These are phyloP conservation scores for Hoplostethus mediterraneus DNA, from an alignment of 2,797 vertebrate species.

Conservation along the genomic window DNA sequence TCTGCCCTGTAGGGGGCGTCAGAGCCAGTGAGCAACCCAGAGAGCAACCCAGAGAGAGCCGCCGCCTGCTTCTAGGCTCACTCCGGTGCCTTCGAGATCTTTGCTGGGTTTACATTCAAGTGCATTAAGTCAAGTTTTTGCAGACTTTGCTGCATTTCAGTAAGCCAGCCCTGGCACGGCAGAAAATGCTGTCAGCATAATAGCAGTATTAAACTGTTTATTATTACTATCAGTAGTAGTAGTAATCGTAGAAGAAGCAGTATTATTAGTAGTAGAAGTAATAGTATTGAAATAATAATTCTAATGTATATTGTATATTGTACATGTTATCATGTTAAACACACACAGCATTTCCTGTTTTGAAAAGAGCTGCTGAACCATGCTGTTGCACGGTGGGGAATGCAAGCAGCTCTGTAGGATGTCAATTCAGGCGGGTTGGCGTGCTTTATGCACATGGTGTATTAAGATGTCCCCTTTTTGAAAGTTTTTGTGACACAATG, in stretches of 20 bases:
- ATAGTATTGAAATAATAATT: neutral
- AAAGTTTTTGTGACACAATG: slow-evolving; percentile 49
- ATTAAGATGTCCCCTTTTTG: slow-evolving; percentile 46
- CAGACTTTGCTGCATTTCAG: slow-evolving; percentile 23
- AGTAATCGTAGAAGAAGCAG: too few species aligned
- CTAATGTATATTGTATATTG: neutral
- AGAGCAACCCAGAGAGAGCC: slow-evolving; percentile 23
- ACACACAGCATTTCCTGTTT: neutral
- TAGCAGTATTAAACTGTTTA: neutral
- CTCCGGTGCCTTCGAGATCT: slow-evolving; percentile 18
- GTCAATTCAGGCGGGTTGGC: slow-evolving; percentile 25
- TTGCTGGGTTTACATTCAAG: slow-evolving; percentile 47
- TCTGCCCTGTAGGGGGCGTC: slow-evolving; percentile 75
- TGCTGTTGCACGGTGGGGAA: neutral
- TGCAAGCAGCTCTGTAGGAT: slow-evolving; percentile 5
- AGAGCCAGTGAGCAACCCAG: slow-evolving; percentile 46
- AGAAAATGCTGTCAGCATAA: slow-evolving; percentile 2
- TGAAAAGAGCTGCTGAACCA: slow-evolving; percentile 4
- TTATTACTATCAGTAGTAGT: too few species aligned
- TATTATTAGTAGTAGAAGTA: neutral
- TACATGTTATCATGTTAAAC: neutral
- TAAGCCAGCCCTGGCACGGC: slow-evolving; percentile 12
- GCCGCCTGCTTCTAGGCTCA: slow-evolving; percentile 29
- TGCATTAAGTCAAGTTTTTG: slow-evolving; percentile 31
- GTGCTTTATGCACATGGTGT: neutral